Base-by-base conservation (phyloP, 2,888 invertebrate genomes). In the Hermaeophaga mercurialis region DNA sequence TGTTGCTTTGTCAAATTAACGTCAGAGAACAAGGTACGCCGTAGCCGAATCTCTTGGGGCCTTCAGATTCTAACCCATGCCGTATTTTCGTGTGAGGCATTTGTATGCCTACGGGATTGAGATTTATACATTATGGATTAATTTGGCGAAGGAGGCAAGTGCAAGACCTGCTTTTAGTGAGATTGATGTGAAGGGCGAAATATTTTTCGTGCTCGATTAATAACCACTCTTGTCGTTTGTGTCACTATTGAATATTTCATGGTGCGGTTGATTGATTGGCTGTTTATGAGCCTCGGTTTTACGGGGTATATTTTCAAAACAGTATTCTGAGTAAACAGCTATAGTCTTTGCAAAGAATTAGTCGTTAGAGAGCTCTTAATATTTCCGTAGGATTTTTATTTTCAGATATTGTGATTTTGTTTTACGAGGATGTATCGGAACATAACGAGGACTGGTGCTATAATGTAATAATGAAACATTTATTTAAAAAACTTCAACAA, bases 1-100 rank as follows among this genome's bases (percentile, higher is more conserved):
- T 52, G 55, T 58, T 58, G 55, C 60, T 58, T 53, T 58, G 58
- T 61, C 61, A 58, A 61, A 61, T 56, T 58, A 58, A 50, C 48
- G 57, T 52, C 52, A 57, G 48, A 52, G 54, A 56, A 49, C 56
- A 52, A 53, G 49, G 54, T 49, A 54, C 43, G 48, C 46, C 22
- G 54, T 50, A 36, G 47, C 49, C 31, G 46, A 31, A 45, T 33
- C 52, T 53, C 55, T 24, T 11, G 52, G 46, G 47, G 18, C 36
- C 12, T 19, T 12, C 17, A 39, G 34, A 54, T 19, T 39, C 18
- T 18, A 19, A 24, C n/a, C 31, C 31, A 31, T n/a, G 11, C 41
- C 47, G 36, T 47, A 57, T 49, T 54, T 54, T 58, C 49, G 39
- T 56, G 52, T 57, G 36, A 43, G 17, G 24, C 36, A 48, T 57